phyloP scores from a whole-genome alignment of 2,113 vertebrate genomes.

The Jacana jacana region DNA sequence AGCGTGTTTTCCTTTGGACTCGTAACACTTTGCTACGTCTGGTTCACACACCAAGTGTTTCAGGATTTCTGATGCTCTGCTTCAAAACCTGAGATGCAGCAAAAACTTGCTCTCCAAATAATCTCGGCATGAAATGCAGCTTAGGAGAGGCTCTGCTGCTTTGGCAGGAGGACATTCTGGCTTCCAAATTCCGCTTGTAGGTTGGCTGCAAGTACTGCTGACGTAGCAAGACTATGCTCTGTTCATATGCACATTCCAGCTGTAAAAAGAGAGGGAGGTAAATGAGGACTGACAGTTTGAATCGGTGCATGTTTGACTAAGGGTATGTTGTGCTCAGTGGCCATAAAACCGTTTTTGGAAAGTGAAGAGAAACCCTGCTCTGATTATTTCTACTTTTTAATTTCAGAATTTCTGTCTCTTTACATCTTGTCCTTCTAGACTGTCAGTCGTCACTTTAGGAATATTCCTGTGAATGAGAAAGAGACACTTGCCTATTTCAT shows the following conservation, averaged over 20 bases:
- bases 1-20: background rate
- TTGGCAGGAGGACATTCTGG: slow-evolving; percentile 49
- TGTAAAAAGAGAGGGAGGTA: slow-evolving; percentile 39
- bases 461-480: slow-evolving; percentile 97
- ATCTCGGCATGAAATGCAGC: background rate
- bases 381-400: slow-evolving; percentile 15
- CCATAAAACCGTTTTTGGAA: background rate
- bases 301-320: slow-evolving; percentile 6
- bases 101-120: background rate
- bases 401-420: slow-evolving; percentile 9
- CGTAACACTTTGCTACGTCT: background rate
- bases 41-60: background rate
- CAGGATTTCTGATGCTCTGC: background rate
- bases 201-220: slow-evolving; percentile 57
- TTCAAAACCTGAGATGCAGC: background rate
- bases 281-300: slow-evolving; percentile 25
- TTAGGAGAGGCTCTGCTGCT: slow-evolving; percentile 6
- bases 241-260: slow-evolving; percentile 19
- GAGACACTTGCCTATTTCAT: slow-evolving; percentile 98
- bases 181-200: slow-evolving; percentile 49
- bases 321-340: background rate
- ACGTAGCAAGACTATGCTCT: background rate
- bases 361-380: background rate
- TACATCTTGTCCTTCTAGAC: slow-evolving; percentile 77
- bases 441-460: slow-evolving; percentile 98